Percentiles rank a stretch among this genome's conserved stretches.
phyloP scores from a whole-genome alignment of 2,888 invertebrate species.

The Taphrorychus bicolor region DNA sequence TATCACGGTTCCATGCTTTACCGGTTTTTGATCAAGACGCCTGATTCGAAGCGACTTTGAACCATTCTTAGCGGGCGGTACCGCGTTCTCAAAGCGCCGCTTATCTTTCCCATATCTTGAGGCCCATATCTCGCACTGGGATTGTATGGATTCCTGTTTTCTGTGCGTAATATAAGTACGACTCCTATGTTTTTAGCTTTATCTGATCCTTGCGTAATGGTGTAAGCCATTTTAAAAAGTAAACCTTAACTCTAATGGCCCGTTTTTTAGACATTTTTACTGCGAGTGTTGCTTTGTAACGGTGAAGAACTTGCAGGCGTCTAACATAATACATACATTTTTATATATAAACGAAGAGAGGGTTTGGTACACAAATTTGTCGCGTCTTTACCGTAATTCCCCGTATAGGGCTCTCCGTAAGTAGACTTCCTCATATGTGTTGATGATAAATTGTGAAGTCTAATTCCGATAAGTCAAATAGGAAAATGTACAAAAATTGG shows the following conservation, averaged over 20 bases:
- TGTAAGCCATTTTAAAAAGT: background rate
- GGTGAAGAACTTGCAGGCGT: background rate
- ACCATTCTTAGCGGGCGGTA: constrained; percentile 32
- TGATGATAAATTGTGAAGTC: too few species aligned
- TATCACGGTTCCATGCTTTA: constrained; percentile 31
- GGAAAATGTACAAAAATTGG: too few species aligned
- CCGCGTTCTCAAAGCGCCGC: constrained; percentile 24
- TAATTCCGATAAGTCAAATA: too few species aligned
- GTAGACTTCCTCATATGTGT: too few species aligned
- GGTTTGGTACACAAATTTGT: too few species aligned
- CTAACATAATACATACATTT: too few species aligned
- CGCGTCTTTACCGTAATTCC: too few species aligned
- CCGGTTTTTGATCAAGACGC: constrained; percentile 38
- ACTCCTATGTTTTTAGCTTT: constrained; percentile 26
- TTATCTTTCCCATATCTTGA: constrained; percentile 36
- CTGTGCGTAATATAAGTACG: constrained; percentile 20
- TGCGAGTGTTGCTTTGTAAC: background rate
- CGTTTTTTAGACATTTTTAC: background rate
- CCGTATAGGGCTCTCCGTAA: too few species aligned
- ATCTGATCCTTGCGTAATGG: constrained; percentile 24
- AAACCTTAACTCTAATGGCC: background rate
- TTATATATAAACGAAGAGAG: too few species aligned
- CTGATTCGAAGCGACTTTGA: constrained; percentile 36
- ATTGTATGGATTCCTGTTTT: constrained; percentile 36
- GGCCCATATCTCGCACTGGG: constrained; percentile 34